These are phyloP conservation scores for Muscicapa comitata DNA, from an alignment of 2,797 vertebrate species.

Conservation along the genomic window DNA sequence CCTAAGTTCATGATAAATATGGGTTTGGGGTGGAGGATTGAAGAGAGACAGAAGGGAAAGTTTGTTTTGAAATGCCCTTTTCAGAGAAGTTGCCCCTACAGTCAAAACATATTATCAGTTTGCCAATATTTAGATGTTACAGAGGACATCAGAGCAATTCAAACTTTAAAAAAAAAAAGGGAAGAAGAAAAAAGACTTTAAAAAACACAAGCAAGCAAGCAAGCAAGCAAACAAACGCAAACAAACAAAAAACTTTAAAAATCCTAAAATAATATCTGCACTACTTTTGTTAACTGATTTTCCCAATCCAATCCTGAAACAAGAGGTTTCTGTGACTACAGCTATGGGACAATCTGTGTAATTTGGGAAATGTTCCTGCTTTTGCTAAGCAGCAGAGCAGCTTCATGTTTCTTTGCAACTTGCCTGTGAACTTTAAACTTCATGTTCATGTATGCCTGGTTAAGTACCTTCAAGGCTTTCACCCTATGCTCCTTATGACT, in stretches of 20 bases:
- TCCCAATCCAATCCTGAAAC: background rate
- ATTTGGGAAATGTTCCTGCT: background rate
- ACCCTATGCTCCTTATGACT: background rate
- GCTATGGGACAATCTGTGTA: background rate
- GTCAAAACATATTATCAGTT: background rate
- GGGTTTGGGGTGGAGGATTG: fast-evolving
- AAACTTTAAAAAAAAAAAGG: fast-evolving
- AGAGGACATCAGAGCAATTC: background rate
- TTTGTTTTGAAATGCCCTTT: background rate
- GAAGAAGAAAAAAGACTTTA: background rate
- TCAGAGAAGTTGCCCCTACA: background rate
- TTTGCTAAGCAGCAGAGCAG: background rate
- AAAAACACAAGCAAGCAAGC: background rate
- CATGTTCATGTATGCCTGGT: background rate
- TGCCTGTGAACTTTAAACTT: constrained; percentile 2
- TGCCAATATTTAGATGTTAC: background rate
- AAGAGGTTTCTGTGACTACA: background rate
- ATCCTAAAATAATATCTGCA: background rate
- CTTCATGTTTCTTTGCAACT: background rate
- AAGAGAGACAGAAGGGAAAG: background rate
- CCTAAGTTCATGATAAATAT: background rate
- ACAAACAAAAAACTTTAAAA: background rate
- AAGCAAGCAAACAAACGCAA: background rate
- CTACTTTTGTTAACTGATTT: background rate
- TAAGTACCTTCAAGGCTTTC: constrained; percentile 27